phyloP scores from a whole-genome alignment of 2,113 vertebrate species.

The Indri indri region DNA sequence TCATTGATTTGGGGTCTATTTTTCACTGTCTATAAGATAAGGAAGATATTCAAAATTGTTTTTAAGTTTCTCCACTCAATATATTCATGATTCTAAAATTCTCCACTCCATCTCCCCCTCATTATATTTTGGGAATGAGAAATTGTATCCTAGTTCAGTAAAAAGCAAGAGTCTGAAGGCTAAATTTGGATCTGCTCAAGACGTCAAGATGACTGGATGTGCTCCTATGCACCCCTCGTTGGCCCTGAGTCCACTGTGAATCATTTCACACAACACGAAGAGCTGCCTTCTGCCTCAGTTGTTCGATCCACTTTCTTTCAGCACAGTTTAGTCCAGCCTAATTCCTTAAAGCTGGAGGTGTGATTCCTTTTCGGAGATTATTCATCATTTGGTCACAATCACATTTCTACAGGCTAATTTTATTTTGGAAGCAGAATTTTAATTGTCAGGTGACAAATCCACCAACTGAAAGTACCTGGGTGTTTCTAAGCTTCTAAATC shows the following conservation, averaged over 20 bases:
- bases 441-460: neutral
- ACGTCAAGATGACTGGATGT: neutral
- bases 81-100: neutral
- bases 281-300: neutral
- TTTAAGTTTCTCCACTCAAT: neutral
- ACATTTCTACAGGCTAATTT: neutral
- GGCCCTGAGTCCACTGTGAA: neutral
- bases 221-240: neutral
- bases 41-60: neutral
- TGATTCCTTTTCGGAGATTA: neutral
- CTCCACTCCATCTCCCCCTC: too few relatives aligned
- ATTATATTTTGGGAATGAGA: slow-evolving; percentile 27
- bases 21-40: neutral
- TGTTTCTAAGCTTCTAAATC: neutral
- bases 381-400: neutral
- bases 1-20: neutral
- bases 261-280: neutral
- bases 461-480: neutral
- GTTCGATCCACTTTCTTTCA: neutral
- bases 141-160: neutral
- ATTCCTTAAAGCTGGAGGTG: neutral
- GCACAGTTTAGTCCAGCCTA: neutral
- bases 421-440: neutral
- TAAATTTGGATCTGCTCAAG: neutral
- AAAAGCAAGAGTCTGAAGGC: neutral